Conservation (phyloP, 2,113 vertebrate genomes). For the Geococcyx californianus region DNA sequence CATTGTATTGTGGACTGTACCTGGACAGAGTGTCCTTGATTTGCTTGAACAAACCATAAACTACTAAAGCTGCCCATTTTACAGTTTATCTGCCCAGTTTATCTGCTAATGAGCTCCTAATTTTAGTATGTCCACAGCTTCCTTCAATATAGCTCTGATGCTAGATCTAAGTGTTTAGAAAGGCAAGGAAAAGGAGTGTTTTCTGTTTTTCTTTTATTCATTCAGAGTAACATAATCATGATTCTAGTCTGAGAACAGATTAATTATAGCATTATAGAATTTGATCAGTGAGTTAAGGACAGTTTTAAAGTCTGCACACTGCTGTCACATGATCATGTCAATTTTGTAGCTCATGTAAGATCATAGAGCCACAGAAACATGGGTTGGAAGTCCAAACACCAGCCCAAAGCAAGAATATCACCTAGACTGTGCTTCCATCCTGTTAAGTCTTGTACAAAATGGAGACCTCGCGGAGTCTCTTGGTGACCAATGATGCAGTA, state of each 20-base stretch:
- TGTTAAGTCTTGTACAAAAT: background rate
- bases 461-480: background rate
- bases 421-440: background rate
- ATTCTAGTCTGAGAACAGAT: background rate
- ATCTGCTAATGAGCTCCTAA: background rate
- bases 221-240: background rate
- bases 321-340: background rate
- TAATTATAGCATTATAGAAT: background rate
- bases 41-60: background rate
- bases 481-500: background rate
- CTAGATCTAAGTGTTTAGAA: background rate
- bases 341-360: background rate
- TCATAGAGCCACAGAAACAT: background rate
- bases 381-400: background rate
- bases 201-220: background rate
- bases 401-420: background rate
- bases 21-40: background rate
- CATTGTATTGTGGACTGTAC: background rate
- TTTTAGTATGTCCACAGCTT: background rate
- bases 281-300: background rate
- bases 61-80: background rate
- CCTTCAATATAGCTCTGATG: background rate
- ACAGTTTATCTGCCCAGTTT: too few species aligned
- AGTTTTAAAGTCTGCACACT: background rate
- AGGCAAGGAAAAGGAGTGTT: background rate